Conservation (phyloP, 2,888 invertebrate species). For the Stenotaenia linearis region DNA sequence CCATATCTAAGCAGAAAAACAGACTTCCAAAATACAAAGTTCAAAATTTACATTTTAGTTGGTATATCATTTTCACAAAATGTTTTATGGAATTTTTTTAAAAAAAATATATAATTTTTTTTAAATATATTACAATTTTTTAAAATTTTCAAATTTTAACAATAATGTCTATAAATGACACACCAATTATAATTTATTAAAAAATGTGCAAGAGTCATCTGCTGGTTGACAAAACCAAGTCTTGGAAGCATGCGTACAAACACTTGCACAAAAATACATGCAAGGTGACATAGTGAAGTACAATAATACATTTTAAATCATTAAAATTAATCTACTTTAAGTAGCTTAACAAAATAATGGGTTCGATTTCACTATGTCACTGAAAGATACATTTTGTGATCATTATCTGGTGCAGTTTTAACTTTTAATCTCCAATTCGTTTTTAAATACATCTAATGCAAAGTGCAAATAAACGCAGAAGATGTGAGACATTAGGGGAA, state of each 20-base stretch:
- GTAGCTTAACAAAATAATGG: neutral
- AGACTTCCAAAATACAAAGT: neutral
- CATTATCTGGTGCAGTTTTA: conserved; percentile 1
- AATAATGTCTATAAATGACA: conserved; percentile 6
- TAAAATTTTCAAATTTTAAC: neutral
- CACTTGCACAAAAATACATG: conserved; percentile 4
- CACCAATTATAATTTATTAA: neutral
- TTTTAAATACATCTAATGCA: neutral
- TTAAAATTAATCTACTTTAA: neutral
- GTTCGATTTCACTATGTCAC: neutral
- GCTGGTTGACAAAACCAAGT: neutral
- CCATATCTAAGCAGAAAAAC: conserved; percentile 2
- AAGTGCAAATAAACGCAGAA: neutral
- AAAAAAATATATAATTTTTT: neutral
- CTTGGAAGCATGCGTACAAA: neutral
- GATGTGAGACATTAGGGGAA: neutral
- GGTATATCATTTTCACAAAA: conserved; percentile 17
- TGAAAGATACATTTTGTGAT: neutral
- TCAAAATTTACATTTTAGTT: conserved; percentile 8
- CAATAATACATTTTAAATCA: neutral
- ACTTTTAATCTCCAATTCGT: neutral
- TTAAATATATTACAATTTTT: neutral
- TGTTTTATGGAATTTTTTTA: neutral
- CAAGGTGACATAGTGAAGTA: conserved; percentile 5
- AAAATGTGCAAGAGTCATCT: conserved; percentile 1